Base-by-base conservation (phyloP, 2,797 vertebrate genomes). In the Poeciliopsis turneri region DNA sequence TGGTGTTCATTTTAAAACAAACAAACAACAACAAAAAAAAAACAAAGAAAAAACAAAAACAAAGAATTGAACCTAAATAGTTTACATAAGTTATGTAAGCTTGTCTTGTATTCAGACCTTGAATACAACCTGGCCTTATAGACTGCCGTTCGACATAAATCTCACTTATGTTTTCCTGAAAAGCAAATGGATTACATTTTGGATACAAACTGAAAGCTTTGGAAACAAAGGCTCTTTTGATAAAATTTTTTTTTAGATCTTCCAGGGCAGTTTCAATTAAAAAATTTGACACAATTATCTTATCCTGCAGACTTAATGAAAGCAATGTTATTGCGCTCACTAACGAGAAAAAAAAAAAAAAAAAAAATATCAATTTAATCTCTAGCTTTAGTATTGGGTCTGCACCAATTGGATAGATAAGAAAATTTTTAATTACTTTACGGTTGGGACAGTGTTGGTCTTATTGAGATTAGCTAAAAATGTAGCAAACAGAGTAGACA, bases 401-500 rank as follows among this genome's bases (percentile, higher is more conserved):
- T 69, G 23, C n/a, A 43, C 39, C 41, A 69, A 69, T 28, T 43
- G 43, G 66, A 69, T 69, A 69, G 66, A 69, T 43, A 69, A 69
- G 12, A 45, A 45, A 0, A 45, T 2, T 45, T 66, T 43, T 69
- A 69, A 43, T 69, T 43, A 69, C 66, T 43, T 69, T 69, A 8
- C 6, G 66, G 39, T 69, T 45, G 66, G 41, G 23, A 45, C 7
- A 69, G 43, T 45, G 25, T 43, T 69, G 25, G 41, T 25, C 66
- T 45, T 69, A n/a, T 12, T 45, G 45, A 69, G 39, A 43, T 43
- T 70, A 45, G 23, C 25, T 41, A 4, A 70, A 70, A 5, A 45
- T 70, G 41, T 28, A 28, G 20, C 20, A 11, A 66, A 39, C 28
- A 39, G 9, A 68, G 25, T 15, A 45, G 68, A n/a, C 23, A 45